A percentile compares a stretch with the other conserved stretches of the same genome.
phyloP scores from a whole-genome alignment of 2,888 invertebrate species.

The Sminthurinus aureus region DNA sequence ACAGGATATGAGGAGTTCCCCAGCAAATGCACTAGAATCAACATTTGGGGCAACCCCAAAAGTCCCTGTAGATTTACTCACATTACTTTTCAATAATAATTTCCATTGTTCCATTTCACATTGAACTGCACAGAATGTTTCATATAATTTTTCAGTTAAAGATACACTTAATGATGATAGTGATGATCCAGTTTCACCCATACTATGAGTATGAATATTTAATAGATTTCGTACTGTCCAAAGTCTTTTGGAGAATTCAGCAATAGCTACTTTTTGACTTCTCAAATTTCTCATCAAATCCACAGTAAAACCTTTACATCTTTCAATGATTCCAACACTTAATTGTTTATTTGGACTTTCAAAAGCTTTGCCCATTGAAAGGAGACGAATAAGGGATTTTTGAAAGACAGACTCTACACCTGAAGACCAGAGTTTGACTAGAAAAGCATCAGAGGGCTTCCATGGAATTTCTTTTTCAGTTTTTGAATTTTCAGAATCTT shows the following conservation, averaged over 20 bases:
- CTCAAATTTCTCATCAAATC: constrained; percentile 71
- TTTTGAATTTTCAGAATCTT: not conserved
- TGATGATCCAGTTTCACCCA: not conserved
- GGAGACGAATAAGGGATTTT: constrained; percentile 74
- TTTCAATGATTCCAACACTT: constrained; percentile 80
- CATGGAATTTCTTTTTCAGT: not conserved
- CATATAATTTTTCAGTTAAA: constrained; percentile 34
- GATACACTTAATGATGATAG: not conserved
- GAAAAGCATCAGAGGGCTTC: constrained; percentile 64
- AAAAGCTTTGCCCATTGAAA: constrained; percentile 71
- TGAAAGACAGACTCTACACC: constrained; percentile 79
- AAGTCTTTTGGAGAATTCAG: constrained; percentile 43
- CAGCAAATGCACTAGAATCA: too few relatives aligned
- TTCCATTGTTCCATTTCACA: constrained; percentile 49
- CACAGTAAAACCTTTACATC: constrained; percentile 84
- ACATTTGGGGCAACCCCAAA: not conserved
- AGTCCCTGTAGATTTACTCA: constrained; percentile 3
- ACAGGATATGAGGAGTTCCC: not conserved
- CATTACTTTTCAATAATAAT: constrained; percentile 36
- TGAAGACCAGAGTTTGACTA: constrained; percentile 71
- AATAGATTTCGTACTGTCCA: constrained; percentile 40
- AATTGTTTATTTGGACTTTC: constrained; percentile 79
- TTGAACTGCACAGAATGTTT: constrained; percentile 44
- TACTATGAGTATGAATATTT: not conserved
- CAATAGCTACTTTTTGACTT: constrained; percentile 47